These are phyloP conservation scores for Aphelenchoides avenae DNA, from an alignment of 1,140 invertebrate genomes.

Conservation along the genomic window DNA sequence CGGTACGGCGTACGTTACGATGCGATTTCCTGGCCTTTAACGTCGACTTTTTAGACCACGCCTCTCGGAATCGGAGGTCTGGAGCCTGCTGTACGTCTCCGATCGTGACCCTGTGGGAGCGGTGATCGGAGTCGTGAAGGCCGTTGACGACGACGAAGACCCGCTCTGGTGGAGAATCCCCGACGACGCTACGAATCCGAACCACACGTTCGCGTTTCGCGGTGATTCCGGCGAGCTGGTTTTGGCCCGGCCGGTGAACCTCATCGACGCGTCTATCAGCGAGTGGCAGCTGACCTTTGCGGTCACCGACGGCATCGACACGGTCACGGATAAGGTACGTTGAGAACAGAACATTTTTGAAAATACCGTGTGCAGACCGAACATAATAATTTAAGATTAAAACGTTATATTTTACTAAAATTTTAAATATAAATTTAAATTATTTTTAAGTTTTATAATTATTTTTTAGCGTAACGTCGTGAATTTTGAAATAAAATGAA, in stretches of 20 bases:
- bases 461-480: constrained; percentile 6
- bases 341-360: too few species aligned
- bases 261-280: constrained; percentile 1
- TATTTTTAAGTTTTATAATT: background rate
- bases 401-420: background rate
- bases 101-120: constrained; percentile 41
- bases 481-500: background rate
- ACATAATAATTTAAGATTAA: background rate
- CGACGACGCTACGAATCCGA: background rate
- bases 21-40: too few species aligned
- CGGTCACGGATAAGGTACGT: constrained; percentile 2
- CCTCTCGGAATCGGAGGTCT: constrained; percentile 26
- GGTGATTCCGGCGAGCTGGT: constrained; percentile 7
- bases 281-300: background rate
- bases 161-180: constrained; percentile 37
- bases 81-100: constrained; percentile 36
- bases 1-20: too few species aligned
- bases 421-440: constrained; percentile 1
- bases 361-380: too few species aligned
- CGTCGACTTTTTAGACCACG: too few species aligned
- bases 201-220: constrained; percentile 12
- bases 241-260: constrained; percentile 2
- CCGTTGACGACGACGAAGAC: constrained; percentile 41
- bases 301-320: background rate
- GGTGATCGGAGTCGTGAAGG: constrained; percentile 41